A percentile compares a stretch with the other conserved stretches of the same genome.
phyloP scores from a whole-genome alignment of 2,797 vertebrate genomes.

The Scolopax bukidnonensis region DNA sequence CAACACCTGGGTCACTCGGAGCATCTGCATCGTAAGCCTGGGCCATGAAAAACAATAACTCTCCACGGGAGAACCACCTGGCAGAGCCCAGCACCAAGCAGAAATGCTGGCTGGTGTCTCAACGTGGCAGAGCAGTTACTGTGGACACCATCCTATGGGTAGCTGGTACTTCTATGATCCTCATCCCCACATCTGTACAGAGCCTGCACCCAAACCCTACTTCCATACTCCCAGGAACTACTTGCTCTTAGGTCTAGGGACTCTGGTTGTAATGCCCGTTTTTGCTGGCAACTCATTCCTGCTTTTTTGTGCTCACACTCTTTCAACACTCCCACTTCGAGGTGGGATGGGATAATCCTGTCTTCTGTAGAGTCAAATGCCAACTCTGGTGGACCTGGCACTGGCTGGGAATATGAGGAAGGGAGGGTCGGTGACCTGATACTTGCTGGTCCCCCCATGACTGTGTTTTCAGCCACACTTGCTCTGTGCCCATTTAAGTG shows the following conservation, averaged over 20 bases:
- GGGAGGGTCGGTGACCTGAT: neutral
- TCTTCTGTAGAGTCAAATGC: neutral
- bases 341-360: neutral
- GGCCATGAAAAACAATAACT: neutral
- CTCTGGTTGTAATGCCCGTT: neutral
- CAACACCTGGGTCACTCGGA: fast-evolving
- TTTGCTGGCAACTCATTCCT: neutral
- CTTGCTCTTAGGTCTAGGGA: neutral
- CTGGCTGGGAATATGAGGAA: neutral
- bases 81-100: fast-evolving
- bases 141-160: neutral
- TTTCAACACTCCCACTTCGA: neutral
- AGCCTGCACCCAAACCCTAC: neutral
- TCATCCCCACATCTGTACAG: neutral
- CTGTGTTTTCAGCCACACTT: neutral
- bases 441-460: neutral
- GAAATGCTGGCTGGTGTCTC: neutral
- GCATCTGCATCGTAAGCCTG: neutral
- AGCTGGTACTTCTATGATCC: neutral
- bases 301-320: neutral
- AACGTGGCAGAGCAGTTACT: neutral
- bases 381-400: neutral
- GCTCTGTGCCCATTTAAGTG: neutral
- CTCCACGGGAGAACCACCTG: neutral
- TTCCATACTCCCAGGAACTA: neutral